Base-by-base conservation (phyloP, 2,113 vertebrate species). In the Piprites chloris region DNA sequence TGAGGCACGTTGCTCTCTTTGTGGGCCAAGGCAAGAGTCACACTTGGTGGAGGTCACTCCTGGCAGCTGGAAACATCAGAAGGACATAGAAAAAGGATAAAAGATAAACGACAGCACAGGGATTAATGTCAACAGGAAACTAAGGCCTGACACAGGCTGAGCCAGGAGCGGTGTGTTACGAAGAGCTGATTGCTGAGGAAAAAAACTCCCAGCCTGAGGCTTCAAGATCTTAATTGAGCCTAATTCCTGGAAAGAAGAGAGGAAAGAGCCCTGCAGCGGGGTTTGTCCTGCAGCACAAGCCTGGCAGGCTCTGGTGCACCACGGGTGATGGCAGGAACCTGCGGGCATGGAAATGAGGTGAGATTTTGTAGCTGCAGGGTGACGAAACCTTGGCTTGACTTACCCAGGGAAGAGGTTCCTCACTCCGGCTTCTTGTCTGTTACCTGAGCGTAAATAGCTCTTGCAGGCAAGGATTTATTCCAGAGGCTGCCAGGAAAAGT, bases 111-210 rank as follows among this genome's bases (percentile, higher is more conserved):
- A 37, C 4, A 1, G 87, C 52, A 15, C 18, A 12, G 58, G 74
- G 83, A 83, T 85, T 85, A 49, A 87, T 49, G 78, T 83, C 77
- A 94, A 88, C 69, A 93, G 69, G 71, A 95, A 96, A 66, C 26
- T 18, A 75, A 4, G 5, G 47, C 49, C 79, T 85, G 89, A 81
- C 69, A 78, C 30, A 62, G 4, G 11, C 52, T 9, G 5, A 81
- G 76, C 16, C 76, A 39, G 79, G 66, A 80, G 76, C 16, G 61
- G 20, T 37, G 66, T 72, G 35, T 56, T 44, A 59, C 3, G n/a
- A 85, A 72, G 66, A 73, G 71, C 67, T 56, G 74, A 59, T 28
- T 78, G 65, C 3, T 1, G 81, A 92, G 66, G 75, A 65, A 59
- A 82, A 12, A 84, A 95, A 79, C 41, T 94, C 46, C 20, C 90